A percentile compares a stretch with the other conserved stretches of the same genome.
Evolutionary conservation across 2,888 invertebrate genomes (phyloP).

Genomic region (Ectemnius continuus): DNA sequence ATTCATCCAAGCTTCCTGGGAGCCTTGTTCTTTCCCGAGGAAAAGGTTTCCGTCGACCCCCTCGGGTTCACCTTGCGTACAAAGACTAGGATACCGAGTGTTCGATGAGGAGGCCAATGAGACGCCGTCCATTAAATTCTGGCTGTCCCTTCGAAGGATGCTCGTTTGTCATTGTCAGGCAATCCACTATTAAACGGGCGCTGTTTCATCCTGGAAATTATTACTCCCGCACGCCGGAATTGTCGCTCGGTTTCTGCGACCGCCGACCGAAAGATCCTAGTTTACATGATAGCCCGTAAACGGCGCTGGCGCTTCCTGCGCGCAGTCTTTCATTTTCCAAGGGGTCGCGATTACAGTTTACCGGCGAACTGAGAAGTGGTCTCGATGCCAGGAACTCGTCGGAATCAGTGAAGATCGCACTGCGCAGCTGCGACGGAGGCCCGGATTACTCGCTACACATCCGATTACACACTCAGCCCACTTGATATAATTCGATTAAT

Average conservation of each 20-base stretch:
- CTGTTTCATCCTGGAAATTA: conserved; percentile 53
- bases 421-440: no score
- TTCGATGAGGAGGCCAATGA: conserved; percentile 14
- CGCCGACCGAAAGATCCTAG: conserved; percentile 22
- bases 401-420: no score
- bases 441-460: no score
- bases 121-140: conserved; percentile 37
- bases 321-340: no score
- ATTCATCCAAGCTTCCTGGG: not conserved
- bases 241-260: conserved; percentile 32
- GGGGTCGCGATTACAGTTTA: no score
- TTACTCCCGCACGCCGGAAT: conserved; percentile 42
- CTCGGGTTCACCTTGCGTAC: not conserved
- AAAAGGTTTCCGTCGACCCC: no score
- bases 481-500: no score
- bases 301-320: no score
- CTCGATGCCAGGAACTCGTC: no score
- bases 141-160: conserved; percentile 36
- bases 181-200: conserved; percentile 48
- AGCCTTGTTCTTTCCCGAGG: not conserved
- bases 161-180: conserved; percentile 50
- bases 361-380: no score
- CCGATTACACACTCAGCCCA: no score
- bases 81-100: not conserved
- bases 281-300: conserved; percentile 21